These are phyloP conservation scores for Dinomys branickii DNA, from an alignment of 2,113 vertebrate genomes.

Conservation along the genomic window DNA sequence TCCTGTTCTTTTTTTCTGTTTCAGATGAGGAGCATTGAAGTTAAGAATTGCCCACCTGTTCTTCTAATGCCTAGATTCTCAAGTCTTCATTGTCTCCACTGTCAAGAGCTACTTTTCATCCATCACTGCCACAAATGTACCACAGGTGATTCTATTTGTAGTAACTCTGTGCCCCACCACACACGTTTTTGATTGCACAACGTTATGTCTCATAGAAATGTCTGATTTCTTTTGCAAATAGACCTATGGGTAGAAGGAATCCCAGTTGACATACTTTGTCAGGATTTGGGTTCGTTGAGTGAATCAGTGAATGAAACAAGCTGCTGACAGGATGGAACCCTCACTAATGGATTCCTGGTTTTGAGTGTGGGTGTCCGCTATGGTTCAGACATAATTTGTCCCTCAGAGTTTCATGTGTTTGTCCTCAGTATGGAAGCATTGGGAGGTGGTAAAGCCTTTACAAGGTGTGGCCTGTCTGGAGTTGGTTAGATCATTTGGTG, in stretches of 20 bases:
- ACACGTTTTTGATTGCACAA: background rate
- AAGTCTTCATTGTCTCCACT: background rate
- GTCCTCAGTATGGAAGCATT: background rate
- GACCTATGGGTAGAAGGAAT: background rate
- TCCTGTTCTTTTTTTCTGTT: background rate
- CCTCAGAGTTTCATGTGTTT: background rate
- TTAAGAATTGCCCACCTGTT: background rate
- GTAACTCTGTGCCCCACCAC: background rate
- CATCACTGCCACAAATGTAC: background rate
- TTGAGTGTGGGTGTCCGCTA: no score
- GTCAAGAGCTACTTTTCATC: background rate
- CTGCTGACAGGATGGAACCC: background rate
- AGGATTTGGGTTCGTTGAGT: background rate
- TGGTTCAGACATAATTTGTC: background rate
- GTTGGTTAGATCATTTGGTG: background rate
- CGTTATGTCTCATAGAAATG: constrained; percentile 13
- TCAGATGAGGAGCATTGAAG: background rate
- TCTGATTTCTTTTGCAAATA: background rate
- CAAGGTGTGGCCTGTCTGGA: background rate
- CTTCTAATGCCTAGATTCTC: background rate
- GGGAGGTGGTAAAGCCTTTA: background rate
- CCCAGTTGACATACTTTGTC: background rate
- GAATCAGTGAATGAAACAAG: background rate
- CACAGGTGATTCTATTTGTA: background rate
- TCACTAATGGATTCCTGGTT: background rate